Conservation (phyloP, 2,113 vertebrate genomes). For the Astatotilapia flaviijosephi region DNA sequence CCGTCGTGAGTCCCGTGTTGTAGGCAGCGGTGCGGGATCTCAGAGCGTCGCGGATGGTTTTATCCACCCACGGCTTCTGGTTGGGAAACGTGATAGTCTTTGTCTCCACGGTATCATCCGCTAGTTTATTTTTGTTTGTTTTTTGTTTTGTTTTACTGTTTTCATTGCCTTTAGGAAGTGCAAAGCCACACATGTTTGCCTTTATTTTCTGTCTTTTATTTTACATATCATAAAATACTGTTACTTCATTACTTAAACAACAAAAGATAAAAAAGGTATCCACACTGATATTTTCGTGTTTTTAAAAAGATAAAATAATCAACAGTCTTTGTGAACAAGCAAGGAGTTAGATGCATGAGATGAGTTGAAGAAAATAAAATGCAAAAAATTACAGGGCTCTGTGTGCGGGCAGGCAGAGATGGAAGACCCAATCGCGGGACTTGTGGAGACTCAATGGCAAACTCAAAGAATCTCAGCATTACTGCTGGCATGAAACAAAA, state of each 20-base stretch:
- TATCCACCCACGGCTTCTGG: too few relatives aligned
- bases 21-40: too few relatives aligned
- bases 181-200: neutral
- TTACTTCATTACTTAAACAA: neutral
- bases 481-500: neutral
- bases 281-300: neutral
- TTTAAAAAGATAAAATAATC: rapidly evolving
- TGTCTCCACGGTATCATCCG: too few relatives aligned
- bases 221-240: neutral
- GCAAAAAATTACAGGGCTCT: neutral
- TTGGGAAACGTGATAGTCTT: too few relatives aligned
- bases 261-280: neutral
- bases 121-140: neutral
- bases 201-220: neutral
- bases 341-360: neutral
- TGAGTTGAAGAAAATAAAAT: neutral
- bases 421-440: neutral
- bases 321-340: neutral
- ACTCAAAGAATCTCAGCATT: rapidly evolving
- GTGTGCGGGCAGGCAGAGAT: rapidly evolving
- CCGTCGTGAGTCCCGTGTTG: too few relatives aligned
- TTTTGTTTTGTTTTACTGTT: neutral
- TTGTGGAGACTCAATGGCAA: neutral
- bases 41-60: too few relatives aligned
- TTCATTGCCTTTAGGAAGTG: neutral